These are phyloP conservation scores for Prionace glauca DNA, from an alignment of 2,797 vertebrate genomes.

Conservation along the genomic window DNA sequence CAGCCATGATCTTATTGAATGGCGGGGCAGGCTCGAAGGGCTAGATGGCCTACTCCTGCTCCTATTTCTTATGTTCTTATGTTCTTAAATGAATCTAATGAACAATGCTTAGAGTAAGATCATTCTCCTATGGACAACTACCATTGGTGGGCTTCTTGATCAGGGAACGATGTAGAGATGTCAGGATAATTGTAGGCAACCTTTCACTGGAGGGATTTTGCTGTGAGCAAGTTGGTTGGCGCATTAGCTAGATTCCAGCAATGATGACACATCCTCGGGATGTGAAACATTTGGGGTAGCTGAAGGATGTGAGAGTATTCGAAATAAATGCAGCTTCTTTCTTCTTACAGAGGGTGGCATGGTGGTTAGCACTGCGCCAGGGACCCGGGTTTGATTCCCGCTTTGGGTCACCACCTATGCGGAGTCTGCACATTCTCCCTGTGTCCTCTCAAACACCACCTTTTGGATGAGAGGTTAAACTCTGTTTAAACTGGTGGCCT, in stretches of 20 bases:
- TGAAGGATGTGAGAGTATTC: not conserved
- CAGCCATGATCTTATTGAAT: too few species aligned
- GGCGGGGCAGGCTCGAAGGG: too few species aligned
- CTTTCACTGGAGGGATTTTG: not conserved
- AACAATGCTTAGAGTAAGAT: not conserved
- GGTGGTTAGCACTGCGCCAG: too few species aligned
- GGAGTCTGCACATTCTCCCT: too few species aligned
- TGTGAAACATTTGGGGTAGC: not conserved
- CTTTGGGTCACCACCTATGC: too few species aligned
- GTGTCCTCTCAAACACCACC: too few species aligned
- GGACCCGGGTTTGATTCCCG: too few species aligned
- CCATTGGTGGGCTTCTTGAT: not conserved
- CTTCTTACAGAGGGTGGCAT: too few species aligned
- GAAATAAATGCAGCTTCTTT: not conserved
- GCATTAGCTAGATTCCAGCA: not conserved
- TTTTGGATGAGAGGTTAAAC: not conserved
- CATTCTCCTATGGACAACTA: not conserved
- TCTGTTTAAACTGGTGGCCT: too few species aligned
- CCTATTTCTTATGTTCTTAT: too few species aligned
- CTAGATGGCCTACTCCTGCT: too few species aligned
- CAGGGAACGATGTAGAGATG: too few species aligned
- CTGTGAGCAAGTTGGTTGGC: not conserved
- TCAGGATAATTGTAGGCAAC: not conserved
- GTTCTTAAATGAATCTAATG: not conserved
- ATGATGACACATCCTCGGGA: not conserved